Percentiles rank a stretch among this genome's conserved stretches.
Conservation (phyloP, 2,888 invertebrate species). For the Spilarctia lutea region DNA sequence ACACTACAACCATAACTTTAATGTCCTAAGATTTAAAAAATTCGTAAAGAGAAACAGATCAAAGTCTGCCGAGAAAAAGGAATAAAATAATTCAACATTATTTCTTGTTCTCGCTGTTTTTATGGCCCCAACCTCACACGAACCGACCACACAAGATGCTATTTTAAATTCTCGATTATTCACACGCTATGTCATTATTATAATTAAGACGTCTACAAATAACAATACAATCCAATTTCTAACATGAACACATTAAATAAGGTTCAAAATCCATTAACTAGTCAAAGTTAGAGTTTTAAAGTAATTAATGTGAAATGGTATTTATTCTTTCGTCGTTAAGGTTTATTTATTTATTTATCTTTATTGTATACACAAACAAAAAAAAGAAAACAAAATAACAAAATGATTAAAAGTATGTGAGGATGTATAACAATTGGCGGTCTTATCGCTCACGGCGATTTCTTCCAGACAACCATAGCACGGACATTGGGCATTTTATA, state of each 20-base stretch:
- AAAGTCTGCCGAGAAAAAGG: neutral
- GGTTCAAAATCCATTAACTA: neutral
- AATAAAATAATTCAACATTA: too few relatives aligned
- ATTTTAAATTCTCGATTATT: constrained; percentile 53
- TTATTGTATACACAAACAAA: too few relatives aligned
- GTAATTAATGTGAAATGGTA: constrained; percentile 1
- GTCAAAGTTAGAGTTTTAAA: neutral
- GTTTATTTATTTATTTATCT: too few relatives aligned
- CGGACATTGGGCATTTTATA: too few relatives aligned
- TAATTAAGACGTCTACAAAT: constrained; percentile 56
- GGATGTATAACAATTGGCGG: too few relatives aligned
- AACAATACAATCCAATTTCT: constrained; percentile 12
- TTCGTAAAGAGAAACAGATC: neutral
- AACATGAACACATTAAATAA: neutral
- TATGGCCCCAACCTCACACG: constrained; percentile 31
- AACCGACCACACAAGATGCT: constrained; percentile 54
- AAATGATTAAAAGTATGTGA: too few relatives aligned
- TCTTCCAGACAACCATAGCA: too few relatives aligned
- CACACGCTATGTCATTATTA: constrained; percentile 62
- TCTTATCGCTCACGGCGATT: too few relatives aligned
- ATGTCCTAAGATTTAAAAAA: neutral
- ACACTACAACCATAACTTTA: neutral
- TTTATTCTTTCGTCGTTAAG: rapidly evolving
- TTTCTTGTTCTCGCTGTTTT: constrained; percentile 14
- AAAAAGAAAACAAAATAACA: too few relatives aligned